Percentiles rank a stretch among this genome's conserved stretches.
These are phyloP conservation scores for Scolopax bukidnonensis DNA, from an alignment of 2,797 vertebrate genomes.

Conservation along the genomic window DNA sequence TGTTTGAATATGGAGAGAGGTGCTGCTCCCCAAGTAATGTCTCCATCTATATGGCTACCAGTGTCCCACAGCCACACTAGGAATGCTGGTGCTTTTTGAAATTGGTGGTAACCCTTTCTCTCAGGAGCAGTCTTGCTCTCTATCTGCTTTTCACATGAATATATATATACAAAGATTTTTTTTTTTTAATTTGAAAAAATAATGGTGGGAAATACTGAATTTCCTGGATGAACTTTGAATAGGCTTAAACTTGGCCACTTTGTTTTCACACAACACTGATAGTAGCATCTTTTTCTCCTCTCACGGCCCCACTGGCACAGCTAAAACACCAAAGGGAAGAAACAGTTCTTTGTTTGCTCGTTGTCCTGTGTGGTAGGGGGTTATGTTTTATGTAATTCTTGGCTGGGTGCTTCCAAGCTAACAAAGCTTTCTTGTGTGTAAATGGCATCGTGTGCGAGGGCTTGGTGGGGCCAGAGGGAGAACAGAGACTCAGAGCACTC, in stretches of 20 bases:
- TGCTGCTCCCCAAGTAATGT: neutral
- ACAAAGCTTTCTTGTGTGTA: slow-evolving; percentile 69
- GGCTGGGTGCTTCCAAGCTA: slow-evolving; percentile 39
- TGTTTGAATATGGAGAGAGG: neutral
- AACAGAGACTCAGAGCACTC: neutral
- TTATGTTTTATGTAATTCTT: slow-evolving; percentile 70
- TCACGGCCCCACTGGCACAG: neutral
- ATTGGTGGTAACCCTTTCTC: neutral
- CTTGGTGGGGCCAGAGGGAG: neutral
- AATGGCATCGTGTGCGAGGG: neutral
- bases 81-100: neutral
- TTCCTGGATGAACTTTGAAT: neutral
- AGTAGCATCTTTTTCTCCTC: slow-evolving; percentile 32
- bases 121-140: neutral
- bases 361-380: slow-evolving; percentile 42
- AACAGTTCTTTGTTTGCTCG: slow-evolving; percentile 49
- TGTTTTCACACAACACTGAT: neutral
- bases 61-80: neutral
- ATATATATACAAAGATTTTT: too few relatives aligned
- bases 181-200: neutral
- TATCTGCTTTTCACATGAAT: neutral
- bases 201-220: neutral
- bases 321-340: slow-evolving; percentile 46
- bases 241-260: neutral
- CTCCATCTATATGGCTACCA: accelerated